A percentile compares a stretch with the other conserved stretches of the same genome.
Conservation (phyloP, 2,888 invertebrate species). For the Dicranocentrus wangi region DNA sequence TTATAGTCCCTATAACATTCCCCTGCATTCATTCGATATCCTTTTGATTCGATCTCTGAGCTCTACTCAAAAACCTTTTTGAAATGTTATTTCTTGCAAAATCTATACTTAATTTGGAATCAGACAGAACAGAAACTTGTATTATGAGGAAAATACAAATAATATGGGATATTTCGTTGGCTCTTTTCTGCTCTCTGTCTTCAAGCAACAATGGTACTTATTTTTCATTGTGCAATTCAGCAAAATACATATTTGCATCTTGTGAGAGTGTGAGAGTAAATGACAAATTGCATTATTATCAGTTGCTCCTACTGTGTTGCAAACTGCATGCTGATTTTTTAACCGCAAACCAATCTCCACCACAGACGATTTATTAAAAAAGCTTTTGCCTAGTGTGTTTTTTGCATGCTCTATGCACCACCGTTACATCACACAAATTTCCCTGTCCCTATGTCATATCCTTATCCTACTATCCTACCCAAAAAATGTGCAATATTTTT, state of each 20-base stretch:
- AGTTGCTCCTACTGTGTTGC: constrained; percentile 11
- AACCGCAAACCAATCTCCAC: constrained; percentile 30
- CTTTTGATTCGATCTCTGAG: not conserved
- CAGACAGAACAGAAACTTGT: too few species aligned
- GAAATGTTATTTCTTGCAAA: too few species aligned
- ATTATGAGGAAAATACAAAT: too few species aligned
- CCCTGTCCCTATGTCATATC: not conserved
- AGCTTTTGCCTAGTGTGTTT: constrained; percentile 12
- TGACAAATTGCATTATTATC: constrained; percentile 1
- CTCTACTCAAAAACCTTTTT: too few species aligned
- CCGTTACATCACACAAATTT: constrained; percentile 17
- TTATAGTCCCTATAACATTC: constrained; percentile 20
- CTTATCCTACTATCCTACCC: not conserved
- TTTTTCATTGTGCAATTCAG: constrained; percentile 38
- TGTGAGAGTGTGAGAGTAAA: not conserved
- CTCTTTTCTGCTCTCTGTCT: not conserved
- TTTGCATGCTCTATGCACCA: constrained; percentile 16
- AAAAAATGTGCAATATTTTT: too few species aligned
- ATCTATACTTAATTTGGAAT: too few species aligned
- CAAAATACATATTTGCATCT: constrained; percentile 7
- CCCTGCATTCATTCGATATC: not conserved
- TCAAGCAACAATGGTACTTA: constrained; percentile 60
- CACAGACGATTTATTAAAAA: constrained; percentile 26
- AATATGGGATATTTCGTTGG: not conserved
- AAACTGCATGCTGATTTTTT: constrained; percentile 5